Conservation (phyloP, 2,113 vertebrate genomes). For the Triplophysa tibetana region DNA sequence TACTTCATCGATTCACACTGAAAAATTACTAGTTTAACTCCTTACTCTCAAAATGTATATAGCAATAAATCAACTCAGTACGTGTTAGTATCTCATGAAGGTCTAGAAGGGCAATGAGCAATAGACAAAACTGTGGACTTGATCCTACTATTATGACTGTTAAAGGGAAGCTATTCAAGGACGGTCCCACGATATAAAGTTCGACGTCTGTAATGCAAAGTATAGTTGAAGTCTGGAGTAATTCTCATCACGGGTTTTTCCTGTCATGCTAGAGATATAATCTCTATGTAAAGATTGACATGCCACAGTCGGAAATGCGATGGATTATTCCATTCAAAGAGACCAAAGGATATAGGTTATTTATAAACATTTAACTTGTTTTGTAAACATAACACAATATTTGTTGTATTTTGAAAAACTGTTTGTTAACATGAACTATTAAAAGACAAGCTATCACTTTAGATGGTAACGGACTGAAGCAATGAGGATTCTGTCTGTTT, state of each 20-base stretch:
- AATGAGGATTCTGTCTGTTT: slow-evolving; percentile 8
- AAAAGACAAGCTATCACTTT: not conserved
- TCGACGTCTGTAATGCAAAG: not conserved
- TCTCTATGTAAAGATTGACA: not conserved
- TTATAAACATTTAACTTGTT: not conserved
- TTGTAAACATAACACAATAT: not conserved
- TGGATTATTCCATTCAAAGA: not conserved
- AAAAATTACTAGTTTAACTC: too few species aligned
- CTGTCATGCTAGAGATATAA: slow-evolving; percentile 24
- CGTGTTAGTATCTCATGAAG: too few species aligned
- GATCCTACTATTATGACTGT: not conserved
- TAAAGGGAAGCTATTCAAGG: not conserved
- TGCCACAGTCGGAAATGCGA: not conserved
- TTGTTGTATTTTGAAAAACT: not conserved
- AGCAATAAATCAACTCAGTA: too few species aligned
- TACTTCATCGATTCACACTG: not conserved
- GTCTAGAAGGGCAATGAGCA: not conserved
- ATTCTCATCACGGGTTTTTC: slow-evolving; percentile 44
- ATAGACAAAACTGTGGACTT: not conserved
- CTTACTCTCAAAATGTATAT: too few species aligned
- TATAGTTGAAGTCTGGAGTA: not conserved
- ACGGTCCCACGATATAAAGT: not conserved
- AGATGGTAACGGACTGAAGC: not conserved
- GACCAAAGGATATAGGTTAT: not conserved
- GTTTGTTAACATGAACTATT: not conserved